Conservation (phyloP, 1,140 invertebrate species). For the Contarinia nasturtii region DNA sequence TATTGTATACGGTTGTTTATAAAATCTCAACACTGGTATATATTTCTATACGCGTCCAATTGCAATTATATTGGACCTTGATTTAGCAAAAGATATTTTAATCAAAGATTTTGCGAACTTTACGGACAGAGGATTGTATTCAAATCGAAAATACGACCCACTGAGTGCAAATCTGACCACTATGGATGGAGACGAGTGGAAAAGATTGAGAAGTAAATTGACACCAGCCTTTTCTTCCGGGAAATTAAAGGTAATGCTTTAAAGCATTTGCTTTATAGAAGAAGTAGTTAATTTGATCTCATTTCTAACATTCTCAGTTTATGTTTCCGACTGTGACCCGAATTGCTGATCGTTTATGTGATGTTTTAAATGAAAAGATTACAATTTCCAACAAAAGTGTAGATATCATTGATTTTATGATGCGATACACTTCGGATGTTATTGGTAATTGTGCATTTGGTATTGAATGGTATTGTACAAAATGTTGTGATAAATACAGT, state of each 20-base stretch:
- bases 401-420: slow-evolving; percentile 5
- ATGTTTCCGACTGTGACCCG: slow-evolving; percentile 27
- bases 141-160: slow-evolving; percentile 5
- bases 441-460: slow-evolving; percentile 10
- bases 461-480: too few species aligned
- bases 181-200: slow-evolving; percentile 14
- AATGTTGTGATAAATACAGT: too few species aligned
- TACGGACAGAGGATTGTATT: slow-evolving; percentile 5
- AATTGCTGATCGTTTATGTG: slow-evolving; percentile 19
- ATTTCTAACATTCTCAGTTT: slow-evolving; percentile 21
- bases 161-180: slow-evolving; percentile 5
- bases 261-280: too few species aligned
- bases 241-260: not conserved
- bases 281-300: too few species aligned
- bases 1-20: too few species aligned
- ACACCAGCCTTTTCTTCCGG: slow-evolving; percentile 30
- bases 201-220: slow-evolving; percentile 24
- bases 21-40: too few species aligned
- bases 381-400: slow-evolving; percentile 10
- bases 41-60: slow-evolving; percentile 18
- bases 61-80: slow-evolving; percentile 23
- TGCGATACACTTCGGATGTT: slow-evolving; percentile 7
- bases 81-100: slow-evolving; percentile 19
- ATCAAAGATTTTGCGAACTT: slow-evolving; percentile 13
- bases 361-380: slow-evolving; percentile 12